Evolutionary conservation across 2,797 vertebrate species (phyloP), one percentile per base, ranked within the genome.

Genomic region (Karalla daura): DNA sequence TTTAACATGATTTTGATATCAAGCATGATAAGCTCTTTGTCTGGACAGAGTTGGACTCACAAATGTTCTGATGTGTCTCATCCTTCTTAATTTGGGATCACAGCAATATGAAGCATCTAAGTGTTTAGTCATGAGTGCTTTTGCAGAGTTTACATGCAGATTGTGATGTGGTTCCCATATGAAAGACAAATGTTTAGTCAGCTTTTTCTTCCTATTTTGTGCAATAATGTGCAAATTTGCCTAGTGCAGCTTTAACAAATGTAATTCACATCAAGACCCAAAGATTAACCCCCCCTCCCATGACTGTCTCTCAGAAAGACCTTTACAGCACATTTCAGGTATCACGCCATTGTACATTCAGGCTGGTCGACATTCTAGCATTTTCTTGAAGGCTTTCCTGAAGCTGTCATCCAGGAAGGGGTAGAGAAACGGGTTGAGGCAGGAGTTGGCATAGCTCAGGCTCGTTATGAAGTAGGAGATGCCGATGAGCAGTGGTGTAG

Each of bases 381-480:
- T 81, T 72, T 95, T 92, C 55, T 88, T 88, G 76, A 96, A 96
- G 17, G 94, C 95, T 41, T 95, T 95, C 61, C 91, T 85, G 70
- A 97, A 97, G 12, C 90, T 95, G 80, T 96, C 94, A 0, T 96
- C 95, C 61, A 96, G 92, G 80, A 97, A 96, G 13, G 95, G 93
- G 0, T 96, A 96, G 36, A 97, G 78, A 80, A 96, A 96, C 0
- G 95, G 95, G 61, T 95, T 96, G 76, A 96, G 83, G 76, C 95
- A 95, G 0, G 95, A 96, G 61, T 96, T 96, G 79, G 96, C 94
- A 0, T 96, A 96, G 88, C 95, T 96, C 13, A 96, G 86, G 74
- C 95, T 95, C 66, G 95, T 95, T 74, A 97, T 95, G 81, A 94
- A 94, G 46, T 95, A 96, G 53, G 96, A 95, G 75, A 95, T 91